Evolutionary conservation across 1,140 invertebrate genomes (phyloP), one percentile per base, ranked within the genome.

Genomic region (Oedothorax gibbosus): DNA sequence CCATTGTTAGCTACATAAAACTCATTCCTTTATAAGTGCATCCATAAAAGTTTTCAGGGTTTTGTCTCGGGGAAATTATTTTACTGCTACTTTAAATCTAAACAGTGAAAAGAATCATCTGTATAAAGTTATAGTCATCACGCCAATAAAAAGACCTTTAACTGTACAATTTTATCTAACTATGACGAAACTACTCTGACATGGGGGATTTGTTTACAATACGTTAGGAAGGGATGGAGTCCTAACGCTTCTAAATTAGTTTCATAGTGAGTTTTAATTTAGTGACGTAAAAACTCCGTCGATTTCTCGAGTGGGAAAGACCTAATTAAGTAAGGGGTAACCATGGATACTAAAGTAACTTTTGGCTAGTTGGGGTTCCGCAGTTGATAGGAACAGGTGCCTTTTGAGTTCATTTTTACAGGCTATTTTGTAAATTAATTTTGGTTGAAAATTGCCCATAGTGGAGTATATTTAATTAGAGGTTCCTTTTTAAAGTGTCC

Each of bases 201-300:
- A 71, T 51, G 75, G 60, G 65, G 56, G 75, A 77, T 64, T 77
- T 77, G 75, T 77, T 77, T 77, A 77, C 75, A 64, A 50, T 77
- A 10, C 35, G 50, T 49, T 51, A 60, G 75, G 60, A 77, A 35
- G 75, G 14, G 75, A 65, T 57, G 35, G 56, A 56, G 35, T 35
- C 72, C 75, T 54, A 77, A 77, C 60, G 62, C 60, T 77, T 51
- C 56, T 54, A 77, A 77, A 77, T 65, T 77, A 77, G 57, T 77
- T 77, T 77, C 60, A 77, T 65, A 65, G 75, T 77, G 75, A 77
- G 75, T 77, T 77, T 77, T 77, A 77, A 77, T 77, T 77, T 77
- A 35, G 56, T 50, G 75, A 65, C 75, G 75, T 60, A 53, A 35
- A 35, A 35, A 35, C 35, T 35, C 35, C 21, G n/a, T 56, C 21